Evolutionary conservation across 64 coral and sea anemone genomes (phyloP).

Genomic region (Montipora capricornis): DNA sequence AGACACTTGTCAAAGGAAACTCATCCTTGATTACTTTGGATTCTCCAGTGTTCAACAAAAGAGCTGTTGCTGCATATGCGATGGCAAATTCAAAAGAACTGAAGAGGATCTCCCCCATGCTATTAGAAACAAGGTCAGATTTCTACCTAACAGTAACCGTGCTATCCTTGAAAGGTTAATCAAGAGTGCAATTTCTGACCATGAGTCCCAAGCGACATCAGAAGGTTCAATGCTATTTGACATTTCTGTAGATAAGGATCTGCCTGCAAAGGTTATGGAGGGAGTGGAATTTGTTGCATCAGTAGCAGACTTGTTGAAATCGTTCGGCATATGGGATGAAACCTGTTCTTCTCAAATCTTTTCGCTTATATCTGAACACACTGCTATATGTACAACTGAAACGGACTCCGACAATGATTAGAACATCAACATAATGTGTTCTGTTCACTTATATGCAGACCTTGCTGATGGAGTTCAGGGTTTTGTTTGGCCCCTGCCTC

Average conservation of each 20-base stretch:
- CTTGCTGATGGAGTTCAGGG: conserved; percentile 65
- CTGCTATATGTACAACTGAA: no score
- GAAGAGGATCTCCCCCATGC: background rate
- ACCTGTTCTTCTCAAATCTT: conserved; percentile 22
- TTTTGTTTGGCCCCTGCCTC: conserved; percentile 79
- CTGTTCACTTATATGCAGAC: conserved; percentile 31
- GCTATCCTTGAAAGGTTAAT: conserved; percentile 39
- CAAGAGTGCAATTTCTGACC: background rate
- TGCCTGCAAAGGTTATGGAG: conserved; percentile 55
- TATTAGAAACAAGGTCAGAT: conserved; percentile 14
- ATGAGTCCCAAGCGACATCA: conserved; percentile 5
- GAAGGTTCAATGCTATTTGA: conserved; percentile 39
- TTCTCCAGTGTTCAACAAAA: conserved; percentile 56
- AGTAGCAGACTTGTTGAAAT: conserved; percentile 38
- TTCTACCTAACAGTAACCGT: conserved; percentile 21
- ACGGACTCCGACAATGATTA: no score
- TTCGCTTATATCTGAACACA: no score
- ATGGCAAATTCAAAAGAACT: background rate
- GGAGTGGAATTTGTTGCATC: conserved; percentile 44
- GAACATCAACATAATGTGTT: conserved; percentile 6
- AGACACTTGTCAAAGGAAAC: conserved; percentile 62
- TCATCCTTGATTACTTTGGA: conserved; percentile 71
- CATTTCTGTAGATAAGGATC: conserved; percentile 24
- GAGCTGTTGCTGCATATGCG: conserved; percentile 73
- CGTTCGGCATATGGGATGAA: conserved; percentile 64